Evolutionary conservation across 2,113 vertebrate genomes (phyloP), one percentile per base, ranked within the genome.

Genomic region (Engraulis encrasicolus): DNA sequence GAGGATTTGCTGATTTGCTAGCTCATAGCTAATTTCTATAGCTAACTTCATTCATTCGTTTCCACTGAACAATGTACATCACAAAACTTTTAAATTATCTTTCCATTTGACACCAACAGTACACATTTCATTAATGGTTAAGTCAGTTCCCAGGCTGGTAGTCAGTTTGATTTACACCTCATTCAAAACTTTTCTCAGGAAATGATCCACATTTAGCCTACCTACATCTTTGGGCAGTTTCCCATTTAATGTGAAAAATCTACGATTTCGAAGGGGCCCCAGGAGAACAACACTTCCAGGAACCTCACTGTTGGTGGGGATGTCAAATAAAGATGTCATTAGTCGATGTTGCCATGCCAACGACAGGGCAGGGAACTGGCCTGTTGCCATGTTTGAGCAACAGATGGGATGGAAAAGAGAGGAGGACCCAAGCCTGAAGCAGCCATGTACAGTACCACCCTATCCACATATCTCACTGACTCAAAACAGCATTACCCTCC

Each of bases 251-350:
- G 2, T 15, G 48, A 79, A 58, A 27, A 78, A 79, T 77, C 78
- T 48, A 23, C 23, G 80, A 1, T 40, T 86, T 78, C 3, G 27
- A 80, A 23, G 74, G 61, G 38, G 77, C 49, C 82, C 78, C 0
- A 12, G 77, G 81, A 20, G 81, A 82, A 34, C 15, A 45, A 34
- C 85, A 71, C 78, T 86, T 86, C 84, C 49, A 78, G 36, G 80
- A 17, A 78, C 83, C 20, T 54, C 81, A 84, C 90, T 91, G 89
- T 91, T 14, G 83, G 36, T 17, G 31, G 78, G 81, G 78, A 87
- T 86, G 83, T 91, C 90, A 86, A 85, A 91, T 91, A 88, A 92
- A 93, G 91, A 92, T 85, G 84, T 91, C 78, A 88, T 80, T 0
- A 20, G n/a, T n/a, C n/a, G 84, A 52, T 31, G 89, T 92, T 87